A percentile compares a stretch with the other conserved stretches of the same genome.
Conservation (phyloP, 2,888 invertebrate genomes). For the Stenodema calcarata region DNA sequence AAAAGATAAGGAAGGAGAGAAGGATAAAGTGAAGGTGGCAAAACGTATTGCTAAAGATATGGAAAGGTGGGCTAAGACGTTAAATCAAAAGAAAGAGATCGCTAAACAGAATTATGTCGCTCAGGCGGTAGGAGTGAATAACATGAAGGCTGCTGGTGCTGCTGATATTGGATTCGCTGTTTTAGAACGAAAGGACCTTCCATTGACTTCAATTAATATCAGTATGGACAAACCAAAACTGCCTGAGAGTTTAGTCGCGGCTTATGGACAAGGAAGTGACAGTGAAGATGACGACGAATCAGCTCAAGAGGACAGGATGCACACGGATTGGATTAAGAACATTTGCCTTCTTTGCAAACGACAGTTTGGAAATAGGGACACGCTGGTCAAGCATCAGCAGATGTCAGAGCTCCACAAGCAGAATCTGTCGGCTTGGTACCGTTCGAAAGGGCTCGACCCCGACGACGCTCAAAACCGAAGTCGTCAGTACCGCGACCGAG, state of each 20-base stretch:
- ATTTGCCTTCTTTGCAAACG: slow-evolving; percentile 95
- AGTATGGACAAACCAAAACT: slow-evolving; percentile 42
- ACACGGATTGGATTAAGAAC: slow-evolving; percentile 84
- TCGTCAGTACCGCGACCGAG: slow-evolving; percentile 85
- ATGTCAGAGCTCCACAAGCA: slow-evolving; percentile 94
- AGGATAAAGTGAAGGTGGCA: slow-evolving; percentile 95
- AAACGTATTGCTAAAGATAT: slow-evolving; percentile 96
- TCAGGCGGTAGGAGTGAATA: slow-evolving; percentile 64
- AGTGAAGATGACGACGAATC: slow-evolving; percentile 71
- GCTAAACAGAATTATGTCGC: slow-evolving; percentile 60
- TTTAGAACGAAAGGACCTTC: slow-evolving; percentile 74
- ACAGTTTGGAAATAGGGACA: slow-evolving; percentile 89
- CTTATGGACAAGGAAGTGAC: slow-evolving; percentile 77
- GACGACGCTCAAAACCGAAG: slow-evolving; percentile 63
- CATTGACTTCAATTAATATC: slow-evolving; percentile 47
- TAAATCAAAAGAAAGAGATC: slow-evolving; percentile 92
- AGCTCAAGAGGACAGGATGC: slow-evolving; percentile 62
- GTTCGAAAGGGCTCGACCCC: slow-evolving; percentile 62
- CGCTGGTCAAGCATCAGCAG: slow-evolving; percentile 87
- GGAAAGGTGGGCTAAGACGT: slow-evolving; percentile 94
- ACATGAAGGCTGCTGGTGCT: slow-evolving; percentile 62
- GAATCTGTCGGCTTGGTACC: slow-evolving; percentile 71
- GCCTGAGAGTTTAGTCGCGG: slow-evolving; percentile 68
- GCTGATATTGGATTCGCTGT: slow-evolving; percentile 93
- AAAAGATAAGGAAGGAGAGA: slow-evolving; percentile 68